Percentiles rank a stretch among this genome's conserved stretches.
Conservation (phyloP, 2,113 vertebrate species). For the Nibea albiflora region DNA sequence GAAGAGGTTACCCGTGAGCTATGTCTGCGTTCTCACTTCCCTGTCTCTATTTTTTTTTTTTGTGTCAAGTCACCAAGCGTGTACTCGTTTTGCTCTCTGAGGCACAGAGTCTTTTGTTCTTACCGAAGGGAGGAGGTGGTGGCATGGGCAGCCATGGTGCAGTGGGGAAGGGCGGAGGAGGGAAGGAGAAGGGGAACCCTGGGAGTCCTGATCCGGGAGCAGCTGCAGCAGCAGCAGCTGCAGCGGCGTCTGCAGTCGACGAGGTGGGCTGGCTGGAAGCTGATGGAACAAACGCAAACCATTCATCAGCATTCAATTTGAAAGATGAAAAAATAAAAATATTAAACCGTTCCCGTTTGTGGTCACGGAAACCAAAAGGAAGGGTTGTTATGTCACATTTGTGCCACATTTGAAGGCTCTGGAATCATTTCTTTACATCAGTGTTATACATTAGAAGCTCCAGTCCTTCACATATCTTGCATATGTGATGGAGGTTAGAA, state of each 20-base stretch:
- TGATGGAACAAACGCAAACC: constrained; percentile 31
- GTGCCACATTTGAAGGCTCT: too few species aligned
- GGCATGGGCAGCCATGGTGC: constrained; percentile 93
- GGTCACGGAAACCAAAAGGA: too few species aligned
- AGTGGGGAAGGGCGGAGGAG: constrained; percentile 86
- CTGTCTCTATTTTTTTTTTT: background rate
- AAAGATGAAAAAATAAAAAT: too few species aligned
- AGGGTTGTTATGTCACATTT: too few species aligned
- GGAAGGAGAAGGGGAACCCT: constrained; percentile 88
- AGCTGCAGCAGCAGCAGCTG: constrained; percentile 40
- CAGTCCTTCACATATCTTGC: too few species aligned
- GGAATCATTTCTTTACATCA: too few species aligned
- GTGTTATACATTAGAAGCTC: too few species aligned
- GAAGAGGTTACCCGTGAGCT: background rate
- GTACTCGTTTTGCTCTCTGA: background rate
- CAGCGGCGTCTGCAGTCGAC: constrained; percentile 56
- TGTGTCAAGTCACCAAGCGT: background rate
- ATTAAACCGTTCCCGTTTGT: too few species aligned
- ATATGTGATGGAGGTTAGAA: too few species aligned
- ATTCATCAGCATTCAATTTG: too few species aligned
- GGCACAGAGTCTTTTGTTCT: constrained; percentile 34
- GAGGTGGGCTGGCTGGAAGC: constrained; percentile 71
- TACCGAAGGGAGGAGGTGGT: constrained; percentile 91
- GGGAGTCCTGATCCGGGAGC: constrained; percentile 78
- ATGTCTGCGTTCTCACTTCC: background rate